Evolutionary conservation across 2,113 vertebrate genomes (phyloP), one percentile per base, ranked within the genome.

Genomic region (Eulemur rufifrons): DNA sequence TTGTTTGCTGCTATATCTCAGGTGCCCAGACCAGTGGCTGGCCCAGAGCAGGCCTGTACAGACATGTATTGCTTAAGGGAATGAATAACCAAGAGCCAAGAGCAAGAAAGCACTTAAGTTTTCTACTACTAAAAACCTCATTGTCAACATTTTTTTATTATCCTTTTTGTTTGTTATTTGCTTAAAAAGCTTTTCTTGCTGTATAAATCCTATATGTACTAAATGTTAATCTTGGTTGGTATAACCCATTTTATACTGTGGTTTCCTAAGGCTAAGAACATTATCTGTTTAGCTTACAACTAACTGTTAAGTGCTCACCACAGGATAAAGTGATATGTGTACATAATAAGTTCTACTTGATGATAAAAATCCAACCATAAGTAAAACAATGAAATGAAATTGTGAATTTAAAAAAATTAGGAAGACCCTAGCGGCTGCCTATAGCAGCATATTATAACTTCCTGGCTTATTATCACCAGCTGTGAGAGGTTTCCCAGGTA

Each of bases 321-420:
- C 12, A 17, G 20, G 13, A 89, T 42, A 78, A 34, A 69, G n/a
- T 78, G 54, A 45, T 39, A 29, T 12, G 5, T 61, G 13, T n/a
- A 13, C 4, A 4, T 56, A 25, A 71, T 45, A 76, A 90, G 88
- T 63, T 73, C 39, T 42, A 47, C 29, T 76, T 56, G 4, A 81
- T 56, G 6, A 71, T 37, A 39, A 69, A 78, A 56, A 74, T 84
- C 74, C 84, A 78, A 93, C 25, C 8, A 20, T 73, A 61, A 78
- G 47, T 42, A 61, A 91, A 87, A 91, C 50, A 80, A 66, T 88
- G 29, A 42, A 94, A 73, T 71, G 54, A 64, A 39, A 52, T n/a
- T 18, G 21, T 4, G 4, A 89, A 86, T 45, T 32, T 34, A 34
- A 39, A 20, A 54, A 50, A 56, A 42, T 45, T 64, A 69, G 52